A percentile compares a stretch with the other conserved stretches of the same genome.
phyloP scores from a whole-genome alignment of 2,797 vertebrate species.

The Spatula versicolor region DNA sequence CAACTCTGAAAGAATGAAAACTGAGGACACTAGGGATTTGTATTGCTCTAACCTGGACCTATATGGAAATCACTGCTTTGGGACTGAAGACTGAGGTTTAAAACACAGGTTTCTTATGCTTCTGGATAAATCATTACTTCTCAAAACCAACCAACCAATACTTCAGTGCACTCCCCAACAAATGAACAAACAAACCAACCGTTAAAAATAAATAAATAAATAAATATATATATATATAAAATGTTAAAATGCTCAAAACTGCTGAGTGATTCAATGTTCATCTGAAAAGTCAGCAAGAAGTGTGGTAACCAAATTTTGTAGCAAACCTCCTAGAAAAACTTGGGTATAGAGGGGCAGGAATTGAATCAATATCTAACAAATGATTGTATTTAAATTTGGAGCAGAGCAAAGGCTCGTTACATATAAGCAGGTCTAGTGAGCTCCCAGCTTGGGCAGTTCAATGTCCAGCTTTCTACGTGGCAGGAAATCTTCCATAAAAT shows the following conservation, averaged over 20 bases:
- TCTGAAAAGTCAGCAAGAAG: background rate
- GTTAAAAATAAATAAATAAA: no score
- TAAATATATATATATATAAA: no score
- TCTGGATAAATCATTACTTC: background rate
- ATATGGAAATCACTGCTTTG: background rate
- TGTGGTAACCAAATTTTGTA: background rate
- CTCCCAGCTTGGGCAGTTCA: background rate
- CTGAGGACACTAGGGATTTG: background rate
- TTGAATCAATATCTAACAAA: background rate
- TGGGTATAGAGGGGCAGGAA: background rate
- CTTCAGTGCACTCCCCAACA: no score
- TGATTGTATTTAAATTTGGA: background rate
- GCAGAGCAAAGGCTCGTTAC: background rate
- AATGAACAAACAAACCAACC: background rate
- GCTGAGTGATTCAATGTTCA: background rate
- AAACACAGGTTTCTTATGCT: background rate
- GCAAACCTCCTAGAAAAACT: background rate
- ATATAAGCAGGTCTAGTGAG: background rate
- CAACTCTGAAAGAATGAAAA: background rate
- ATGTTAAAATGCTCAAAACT: background rate
- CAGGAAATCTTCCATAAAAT: background rate
- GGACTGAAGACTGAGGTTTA: background rate
- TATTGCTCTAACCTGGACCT: rapidly evolving
- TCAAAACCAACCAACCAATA: background rate
- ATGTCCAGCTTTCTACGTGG: background rate